A percentile compares a stretch with the other conserved stretches of the same genome.
These are phyloP conservation scores for Cryptotis parvus DNA, from an alignment of 2,113 vertebrate species.

Conservation along the genomic window DNA sequence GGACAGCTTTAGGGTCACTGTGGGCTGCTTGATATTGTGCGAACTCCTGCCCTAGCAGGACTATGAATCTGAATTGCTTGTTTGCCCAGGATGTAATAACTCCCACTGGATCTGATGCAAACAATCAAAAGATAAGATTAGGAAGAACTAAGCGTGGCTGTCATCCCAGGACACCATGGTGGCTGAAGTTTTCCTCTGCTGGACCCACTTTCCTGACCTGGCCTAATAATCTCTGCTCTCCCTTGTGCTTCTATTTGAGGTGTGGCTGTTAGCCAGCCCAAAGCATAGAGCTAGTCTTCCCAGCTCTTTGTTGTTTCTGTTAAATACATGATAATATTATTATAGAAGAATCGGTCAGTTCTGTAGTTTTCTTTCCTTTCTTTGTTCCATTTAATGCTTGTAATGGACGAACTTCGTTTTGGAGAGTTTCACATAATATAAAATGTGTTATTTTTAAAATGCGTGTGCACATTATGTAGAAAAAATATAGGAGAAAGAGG, in stretches of 20 bases:
- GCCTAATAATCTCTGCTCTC: neutral
- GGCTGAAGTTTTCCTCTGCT: neutral
- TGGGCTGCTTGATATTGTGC: neutral
- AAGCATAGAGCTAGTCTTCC: neutral
- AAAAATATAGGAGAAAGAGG: neutral
- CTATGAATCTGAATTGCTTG: neutral
- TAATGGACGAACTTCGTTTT: neutral
- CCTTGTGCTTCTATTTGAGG: neutral
- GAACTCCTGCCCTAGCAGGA: neutral
- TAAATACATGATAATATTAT: neutral
- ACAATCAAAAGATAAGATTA: neutral
- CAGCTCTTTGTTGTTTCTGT: neutral
- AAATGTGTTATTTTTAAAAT: neutral
- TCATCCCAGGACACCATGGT: too few relatives aligned
- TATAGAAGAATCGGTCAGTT: too few relatives aligned
- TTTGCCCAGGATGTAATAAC: neutral
- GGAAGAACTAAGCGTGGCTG: neutral
- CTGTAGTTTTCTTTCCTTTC: neutral
- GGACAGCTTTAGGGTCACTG: neutral
- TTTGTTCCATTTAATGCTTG: neutral
- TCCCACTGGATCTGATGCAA: neutral
- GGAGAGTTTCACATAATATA: constrained; percentile 9
- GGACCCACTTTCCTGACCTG: neutral
- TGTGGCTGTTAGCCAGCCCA: neutral
- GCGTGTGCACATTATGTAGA: neutral